Evolutionary conservation across 2,888 invertebrate genomes (phyloP).

Genomic region (Anoplius nigerrimus): DNA sequence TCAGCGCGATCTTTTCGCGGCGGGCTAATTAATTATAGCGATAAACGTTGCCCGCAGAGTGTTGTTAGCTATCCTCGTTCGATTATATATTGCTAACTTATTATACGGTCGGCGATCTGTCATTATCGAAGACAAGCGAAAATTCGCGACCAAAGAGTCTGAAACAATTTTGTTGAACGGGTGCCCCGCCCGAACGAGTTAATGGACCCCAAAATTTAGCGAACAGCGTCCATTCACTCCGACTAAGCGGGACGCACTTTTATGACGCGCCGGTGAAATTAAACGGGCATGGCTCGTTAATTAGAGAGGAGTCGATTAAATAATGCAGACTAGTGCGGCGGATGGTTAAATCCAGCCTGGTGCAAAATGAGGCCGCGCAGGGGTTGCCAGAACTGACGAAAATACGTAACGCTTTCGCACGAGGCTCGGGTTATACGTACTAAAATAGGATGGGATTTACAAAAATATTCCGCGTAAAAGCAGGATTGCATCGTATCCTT

Average conservation of each 20-base stretch:
- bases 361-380: conserved; percentile 14
- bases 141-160: conserved; percentile 22
- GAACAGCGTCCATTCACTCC: conserved; percentile 12
- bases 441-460: neutral
- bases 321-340: conserved; percentile 31
- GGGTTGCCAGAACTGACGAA: conserved; percentile 15
- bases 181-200: conserved; percentile 35
- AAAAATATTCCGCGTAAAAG: no score
- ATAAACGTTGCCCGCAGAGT: no score
- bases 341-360: conserved; percentile 35
- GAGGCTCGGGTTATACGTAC: neutral
- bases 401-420: conserved; percentile 16
- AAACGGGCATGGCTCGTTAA: conserved; percentile 47
- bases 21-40: no score
- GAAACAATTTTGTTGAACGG: conserved; percentile 38
- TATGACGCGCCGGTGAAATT: conserved; percentile 44
- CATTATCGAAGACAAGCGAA: conserved; percentile 28
- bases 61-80: no score
- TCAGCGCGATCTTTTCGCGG: no score
- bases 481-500: no score
- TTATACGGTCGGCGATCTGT: no score
- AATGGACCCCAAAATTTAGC: conserved; percentile 39
- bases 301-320: conserved; percentile 49
- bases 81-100: no score
- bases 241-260: conserved; percentile 28